Conservation (phyloP, 2,797 vertebrate genomes). For the Fistularia tabacaria region DNA sequence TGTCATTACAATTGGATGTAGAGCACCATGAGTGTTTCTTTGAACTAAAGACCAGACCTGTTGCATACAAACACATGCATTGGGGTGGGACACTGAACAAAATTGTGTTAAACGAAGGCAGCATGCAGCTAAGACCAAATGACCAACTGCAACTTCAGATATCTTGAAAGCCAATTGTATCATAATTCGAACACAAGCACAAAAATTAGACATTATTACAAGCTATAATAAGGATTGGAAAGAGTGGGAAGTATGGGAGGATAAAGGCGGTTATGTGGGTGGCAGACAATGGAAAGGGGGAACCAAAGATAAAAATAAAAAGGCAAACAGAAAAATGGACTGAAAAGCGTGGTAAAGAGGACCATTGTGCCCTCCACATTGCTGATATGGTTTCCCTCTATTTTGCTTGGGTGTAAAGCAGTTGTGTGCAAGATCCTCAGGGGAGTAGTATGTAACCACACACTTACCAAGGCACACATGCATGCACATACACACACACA, state of each 20-base stretch:
- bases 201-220: too few species aligned
- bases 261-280: too few species aligned
- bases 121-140: too few species aligned
- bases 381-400: slow-evolving; percentile 39
- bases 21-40: too few species aligned
- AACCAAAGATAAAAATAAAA: slow-evolving; percentile 27
- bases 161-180: too few species aligned
- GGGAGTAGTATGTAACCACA: slow-evolving; percentile 10
- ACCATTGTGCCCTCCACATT: slow-evolving; percentile 37
- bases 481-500: slow-evolving; percentile 37
- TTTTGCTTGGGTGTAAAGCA: slow-evolving; percentile 44
- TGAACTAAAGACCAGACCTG: too few species aligned
- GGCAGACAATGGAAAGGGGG: slow-evolving; percentile 34
- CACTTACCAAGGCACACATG: not conserved
- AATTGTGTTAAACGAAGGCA: too few species aligned
- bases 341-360: slow-evolving; percentile 42
- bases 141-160: too few species aligned
- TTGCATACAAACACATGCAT: too few species aligned
- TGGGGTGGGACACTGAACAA: too few species aligned
- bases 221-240: not conserved
- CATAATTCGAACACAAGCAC: too few species aligned
- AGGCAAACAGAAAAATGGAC: slow-evolving; percentile 17
- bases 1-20: too few species aligned
- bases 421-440: slow-evolving; percentile 35
- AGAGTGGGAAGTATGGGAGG: not conserved